phyloP scores from a whole-genome alignment of 53 echinoderm and acorn worm genomes.

The Echinarachnius parma region DNA sequence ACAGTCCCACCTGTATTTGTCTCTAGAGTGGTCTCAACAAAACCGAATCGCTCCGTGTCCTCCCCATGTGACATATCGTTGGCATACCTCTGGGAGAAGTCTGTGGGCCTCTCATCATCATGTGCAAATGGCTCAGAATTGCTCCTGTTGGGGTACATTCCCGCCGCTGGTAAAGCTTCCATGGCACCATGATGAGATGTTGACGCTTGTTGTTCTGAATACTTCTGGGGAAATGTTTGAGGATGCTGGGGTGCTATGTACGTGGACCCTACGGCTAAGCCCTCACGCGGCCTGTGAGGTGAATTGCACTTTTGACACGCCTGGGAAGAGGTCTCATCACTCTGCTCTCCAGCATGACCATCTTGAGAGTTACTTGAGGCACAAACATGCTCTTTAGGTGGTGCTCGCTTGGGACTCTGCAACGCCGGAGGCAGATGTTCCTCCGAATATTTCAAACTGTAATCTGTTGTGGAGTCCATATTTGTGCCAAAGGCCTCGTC shows the following conservation, averaged over 20 bases:
- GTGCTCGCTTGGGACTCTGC: constrained; percentile 27
- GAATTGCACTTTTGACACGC: constrained; percentile 80
- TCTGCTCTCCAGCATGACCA: constrained; percentile 19
- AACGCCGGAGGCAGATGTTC: constrained; percentile 70
- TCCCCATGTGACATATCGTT: constrained; percentile 77
- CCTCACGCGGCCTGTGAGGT: constrained; percentile 80
- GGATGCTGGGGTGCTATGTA: constrained; percentile 33
- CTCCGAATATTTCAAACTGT: constrained; percentile 96
- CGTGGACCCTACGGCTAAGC: constrained; percentile 58
- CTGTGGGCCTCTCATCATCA: constrained; percentile 84
- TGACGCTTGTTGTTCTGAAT: constrained; percentile 43
- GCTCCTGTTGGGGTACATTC: constrained; percentile 49
- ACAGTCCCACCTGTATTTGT: constrained; percentile 64
- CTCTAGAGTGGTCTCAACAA: constrained; percentile 69
- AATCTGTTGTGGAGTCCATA: constrained; percentile 93
- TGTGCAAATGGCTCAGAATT: constrained; percentile 33
- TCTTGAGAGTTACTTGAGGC: constrained; percentile 11
- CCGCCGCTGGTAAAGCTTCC: constrained; percentile 15
- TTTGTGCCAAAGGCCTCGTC: constrained; percentile 71
- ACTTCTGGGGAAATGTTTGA: constrained; percentile 44
- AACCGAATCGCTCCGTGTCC: constrained; percentile 52
- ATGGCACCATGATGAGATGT: constrained; percentile 12
- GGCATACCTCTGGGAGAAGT: constrained; percentile 82
- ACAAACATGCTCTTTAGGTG: constrained; percentile 19
- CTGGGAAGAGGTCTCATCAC: constrained; percentile 39